These are phyloP conservation scores for Eriosoma lanigerum DNA, from an alignment of 1,140 invertebrate genomes.

Conservation along the genomic window DNA sequence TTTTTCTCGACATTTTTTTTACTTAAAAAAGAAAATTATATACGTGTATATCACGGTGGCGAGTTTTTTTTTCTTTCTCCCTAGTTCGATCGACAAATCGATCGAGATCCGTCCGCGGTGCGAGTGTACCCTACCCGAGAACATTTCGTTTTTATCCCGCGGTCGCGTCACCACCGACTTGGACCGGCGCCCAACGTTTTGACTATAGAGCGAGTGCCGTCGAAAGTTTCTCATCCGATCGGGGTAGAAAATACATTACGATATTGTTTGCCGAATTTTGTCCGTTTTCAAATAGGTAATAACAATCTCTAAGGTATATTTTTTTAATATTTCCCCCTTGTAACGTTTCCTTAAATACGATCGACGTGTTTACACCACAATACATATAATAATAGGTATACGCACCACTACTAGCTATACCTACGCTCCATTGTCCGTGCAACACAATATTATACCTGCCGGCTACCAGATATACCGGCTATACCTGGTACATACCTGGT, in stretches of 20 bases:
- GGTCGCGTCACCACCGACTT: not conserved
- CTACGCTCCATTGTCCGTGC: not conserved
- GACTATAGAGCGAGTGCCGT: not conserved
- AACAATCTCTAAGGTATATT: too few relatives aligned
- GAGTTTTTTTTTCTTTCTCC: not conserved
- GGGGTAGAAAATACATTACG: too few relatives aligned
- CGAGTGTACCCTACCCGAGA: too few relatives aligned
- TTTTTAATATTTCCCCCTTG: too few relatives aligned
- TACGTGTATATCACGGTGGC: not conserved
- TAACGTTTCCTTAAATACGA: too few relatives aligned
- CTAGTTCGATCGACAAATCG: not conserved
- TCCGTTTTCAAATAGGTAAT: too few relatives aligned
- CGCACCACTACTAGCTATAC: not conserved
- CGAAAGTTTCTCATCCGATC: too few relatives aligned
- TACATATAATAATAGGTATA: not conserved
- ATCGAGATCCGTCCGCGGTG: too few relatives aligned
- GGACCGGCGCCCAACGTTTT: constrained; percentile 9
- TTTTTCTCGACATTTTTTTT: constrained; percentile 7
- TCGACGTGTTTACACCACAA: constrained; percentile 7
- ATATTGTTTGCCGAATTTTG: too few relatives aligned
- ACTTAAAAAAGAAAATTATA: too few relatives aligned
- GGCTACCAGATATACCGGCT: not conserved
- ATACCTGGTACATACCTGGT: too few relatives aligned
- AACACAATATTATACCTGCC: not conserved
- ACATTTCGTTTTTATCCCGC: not conserved